Conservation (phyloP, 2,797 vertebrate species). For the Aldrovandia affinis region DNA sequence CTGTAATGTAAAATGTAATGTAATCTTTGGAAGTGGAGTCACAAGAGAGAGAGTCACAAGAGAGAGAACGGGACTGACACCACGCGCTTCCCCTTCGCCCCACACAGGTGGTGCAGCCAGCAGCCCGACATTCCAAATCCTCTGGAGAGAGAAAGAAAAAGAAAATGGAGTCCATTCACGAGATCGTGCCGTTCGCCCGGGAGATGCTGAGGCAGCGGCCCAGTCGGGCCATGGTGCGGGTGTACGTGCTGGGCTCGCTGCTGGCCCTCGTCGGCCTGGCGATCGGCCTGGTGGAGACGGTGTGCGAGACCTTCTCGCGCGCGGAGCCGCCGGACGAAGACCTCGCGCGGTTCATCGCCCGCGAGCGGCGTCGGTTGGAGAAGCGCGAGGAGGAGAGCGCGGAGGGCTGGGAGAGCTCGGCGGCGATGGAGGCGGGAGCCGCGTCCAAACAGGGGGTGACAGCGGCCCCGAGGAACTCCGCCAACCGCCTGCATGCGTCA, state of each 20-base stretch:
- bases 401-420: constrained; percentile 19
- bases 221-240: constrained; percentile 74
- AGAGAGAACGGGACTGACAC: too few species aligned
- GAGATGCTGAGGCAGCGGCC: constrained; percentile 81
- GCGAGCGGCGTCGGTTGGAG: constrained; percentile 33
- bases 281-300: constrained; percentile 77
- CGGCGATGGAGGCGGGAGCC: constrained; percentile 45
- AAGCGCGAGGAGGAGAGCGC: constrained; percentile 12
- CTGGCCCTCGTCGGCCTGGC: constrained; percentile 79
- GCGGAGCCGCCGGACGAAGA: constrained; percentile 59
- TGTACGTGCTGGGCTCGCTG: constrained; percentile 83
- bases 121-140: too few species aligned
- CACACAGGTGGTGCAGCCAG: too few species aligned
- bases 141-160: too few species aligned
- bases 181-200: constrained; percentile 81
- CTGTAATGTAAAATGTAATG: too few species aligned
- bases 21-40: too few species aligned
- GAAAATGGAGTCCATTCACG: constrained; percentile 79
- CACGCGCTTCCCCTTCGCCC: too few species aligned
- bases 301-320: constrained; percentile 77
- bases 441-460: constrained; percentile 38
- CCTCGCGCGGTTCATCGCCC: constrained; percentile 41
- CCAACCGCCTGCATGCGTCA: constrained; percentile 78
- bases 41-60: too few species aligned
- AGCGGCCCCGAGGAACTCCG: constrained; percentile 54